Evolutionary conservation across 2,797 vertebrate genomes (phyloP), one percentile per base, ranked within the genome.

Genomic region (Oreochromis grahami): DNA sequence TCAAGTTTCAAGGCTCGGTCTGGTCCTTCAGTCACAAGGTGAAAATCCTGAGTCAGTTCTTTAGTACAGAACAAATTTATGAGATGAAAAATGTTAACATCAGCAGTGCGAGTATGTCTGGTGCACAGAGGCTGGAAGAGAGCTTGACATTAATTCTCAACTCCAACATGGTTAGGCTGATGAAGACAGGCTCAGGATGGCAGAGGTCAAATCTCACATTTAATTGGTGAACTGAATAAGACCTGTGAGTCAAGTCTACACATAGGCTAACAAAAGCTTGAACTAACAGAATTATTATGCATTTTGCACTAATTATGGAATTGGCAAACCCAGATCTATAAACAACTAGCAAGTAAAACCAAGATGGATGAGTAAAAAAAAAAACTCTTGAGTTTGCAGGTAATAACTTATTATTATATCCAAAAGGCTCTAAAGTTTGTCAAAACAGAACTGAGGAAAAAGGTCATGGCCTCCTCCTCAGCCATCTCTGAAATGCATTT

Each of bases 11-110:
- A 43, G 76, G 51, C 68, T 86, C 45, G 9, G 15, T n/a, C 41
- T 34, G 55, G 32, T 34, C 50, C 21, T 74, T 21, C 19, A 68
- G 50, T 63, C 5, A 36, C 21, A 26, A 79, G 55, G 78, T 81
- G 79, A 86, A 77, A 85, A 72, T 43, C 51, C 48, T 15, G 50
- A 81, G 84, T 77, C 50, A 63, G 36, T 41, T 81, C 53, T 83
- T 15, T 32, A 12, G 56, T 21, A 77, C 26, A 43, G 78, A 80
- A 38, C 21, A 79, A 60, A 65, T 76, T 84, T 36, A 78, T 50
- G 68, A 79, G 7, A 21, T 79, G 77, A 80, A 81, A 87, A 84
- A 4, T 79, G 82, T 77, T 52, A 38, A 81, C 76, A 80, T 83
- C 83, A 84, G 79, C 85, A 84, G 48, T 10, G 55, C 36, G 2